Percentiles rank a stretch among this genome's conserved stretches.
These are phyloP conservation scores for Drosophila busckii DNA, from an alignment of 1,140 invertebrate genomes.

Conservation along the genomic window DNA sequence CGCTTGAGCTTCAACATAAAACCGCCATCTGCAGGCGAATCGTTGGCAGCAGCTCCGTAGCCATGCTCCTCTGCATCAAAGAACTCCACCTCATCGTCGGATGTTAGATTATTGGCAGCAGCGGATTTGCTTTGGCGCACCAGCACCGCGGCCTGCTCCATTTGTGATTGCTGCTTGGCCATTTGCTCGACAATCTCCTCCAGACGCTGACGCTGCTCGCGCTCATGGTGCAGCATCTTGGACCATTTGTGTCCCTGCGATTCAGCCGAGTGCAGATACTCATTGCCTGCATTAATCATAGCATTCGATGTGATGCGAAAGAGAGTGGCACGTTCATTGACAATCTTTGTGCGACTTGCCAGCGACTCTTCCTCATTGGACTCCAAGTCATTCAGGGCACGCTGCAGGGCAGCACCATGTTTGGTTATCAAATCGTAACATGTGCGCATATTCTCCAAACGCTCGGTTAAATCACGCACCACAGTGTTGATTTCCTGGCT, in stretches of 20 bases:
- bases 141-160: conserved; percentile 90
- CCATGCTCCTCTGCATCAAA: conserved; percentile 92
- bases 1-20: conserved; percentile 84
- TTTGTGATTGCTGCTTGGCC: conserved; percentile 95
- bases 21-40: conserved; percentile 72
- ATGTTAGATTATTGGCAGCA: conserved; percentile 80
- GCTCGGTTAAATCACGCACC: conserved; percentile 81
- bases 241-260: conserved; percentile 94
- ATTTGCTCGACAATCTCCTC: conserved; percentile 99
- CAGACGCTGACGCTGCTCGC: conserved; percentile 94
- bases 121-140: conserved; percentile 77
- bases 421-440: conserved; percentile 94
- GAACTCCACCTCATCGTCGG: conserved; percentile 95
- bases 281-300: conserved; percentile 96
- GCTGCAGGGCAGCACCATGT: conserved; percentile 90
- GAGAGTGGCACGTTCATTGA: conserved; percentile 90
- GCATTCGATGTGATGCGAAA: conserved; percentile 96
- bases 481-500: conserved; percentile 82
- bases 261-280: conserved; percentile 93
- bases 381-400: conserved; percentile 91
- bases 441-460: conserved; percentile 91
- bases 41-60: conserved; percentile 49
- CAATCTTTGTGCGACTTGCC: conserved; percentile 76
- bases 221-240: conserved; percentile 94
- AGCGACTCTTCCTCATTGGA: conserved; percentile 81